These are phyloP conservation scores for Pseudochirops corinnae DNA, from an alignment of 2,797 vertebrate genomes.

Conservation along the genomic window DNA sequence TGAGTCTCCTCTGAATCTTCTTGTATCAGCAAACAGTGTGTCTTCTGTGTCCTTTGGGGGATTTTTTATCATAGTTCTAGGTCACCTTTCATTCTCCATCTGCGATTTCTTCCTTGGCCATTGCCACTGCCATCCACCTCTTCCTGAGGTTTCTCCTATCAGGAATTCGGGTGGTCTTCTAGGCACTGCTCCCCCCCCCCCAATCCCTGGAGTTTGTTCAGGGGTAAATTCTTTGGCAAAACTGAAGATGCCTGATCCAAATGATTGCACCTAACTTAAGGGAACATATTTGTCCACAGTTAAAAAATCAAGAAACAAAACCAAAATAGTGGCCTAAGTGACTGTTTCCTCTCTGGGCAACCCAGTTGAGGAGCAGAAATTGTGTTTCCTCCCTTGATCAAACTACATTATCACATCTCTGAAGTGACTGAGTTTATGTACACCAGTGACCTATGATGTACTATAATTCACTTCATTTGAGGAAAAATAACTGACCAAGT, in stretches of 20 bases:
- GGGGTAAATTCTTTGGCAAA: not conserved
- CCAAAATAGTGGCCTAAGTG: not conserved
- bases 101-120: not conserved
- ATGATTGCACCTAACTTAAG: not conserved
- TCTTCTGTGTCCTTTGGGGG: not conserved
- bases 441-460: not conserved
- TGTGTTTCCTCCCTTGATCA: not conserved
- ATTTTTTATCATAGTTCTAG: not conserved
- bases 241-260: not conserved
- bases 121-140: too few relatives aligned
- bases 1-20: not conserved
- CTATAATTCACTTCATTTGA: not conserved
- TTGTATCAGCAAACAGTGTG: not conserved
- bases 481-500: not conserved
- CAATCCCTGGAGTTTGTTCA: not conserved
- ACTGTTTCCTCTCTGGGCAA: not conserved
- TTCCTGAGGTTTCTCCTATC: too few relatives aligned
- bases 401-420: not conserved
- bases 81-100: not conserved
- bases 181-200: too few relatives aligned
- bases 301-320: not conserved
- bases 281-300: not conserved
- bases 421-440: not conserved
- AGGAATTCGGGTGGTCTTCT: too few relatives aligned
- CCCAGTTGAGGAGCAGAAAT: not conserved